Evolutionary conservation across 2,113 vertebrate species (phyloP).

Genomic region (Rallus limicola): DNA sequence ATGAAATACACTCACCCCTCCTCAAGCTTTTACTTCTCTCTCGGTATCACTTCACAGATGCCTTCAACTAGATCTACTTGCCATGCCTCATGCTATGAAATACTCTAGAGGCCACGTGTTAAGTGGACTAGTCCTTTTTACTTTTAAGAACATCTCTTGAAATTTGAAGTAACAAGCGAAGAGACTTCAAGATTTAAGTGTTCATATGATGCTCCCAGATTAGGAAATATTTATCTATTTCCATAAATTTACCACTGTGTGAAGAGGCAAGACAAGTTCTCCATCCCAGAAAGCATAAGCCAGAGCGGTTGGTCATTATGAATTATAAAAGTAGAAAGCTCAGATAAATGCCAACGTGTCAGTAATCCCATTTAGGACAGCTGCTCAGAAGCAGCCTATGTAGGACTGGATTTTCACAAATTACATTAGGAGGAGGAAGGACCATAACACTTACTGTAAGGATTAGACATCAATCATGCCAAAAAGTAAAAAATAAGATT

Average conservation of each 20-base stretch:
- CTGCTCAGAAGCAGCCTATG: not conserved
- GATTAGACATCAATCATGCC: not conserved
- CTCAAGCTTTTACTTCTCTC: not conserved
- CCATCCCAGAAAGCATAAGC: not conserved
- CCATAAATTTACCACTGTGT: not conserved
- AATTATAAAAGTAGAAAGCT: slow-evolving; percentile 45
- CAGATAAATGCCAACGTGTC: not conserved
- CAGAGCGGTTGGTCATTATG: not conserved
- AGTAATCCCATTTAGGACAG: slow-evolving; percentile 27
- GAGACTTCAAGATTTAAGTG: slow-evolving; percentile 5
- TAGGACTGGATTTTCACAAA: slow-evolving; percentile 12
- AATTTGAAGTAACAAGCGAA: not conserved
- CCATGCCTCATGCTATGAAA: not conserved
- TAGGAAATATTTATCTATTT: slow-evolving; percentile 51
- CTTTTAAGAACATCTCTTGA: not conserved
- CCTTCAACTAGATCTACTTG: not conserved
- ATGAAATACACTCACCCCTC: not conserved
- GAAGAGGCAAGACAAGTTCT: not conserved
- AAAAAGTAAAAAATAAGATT: not conserved
- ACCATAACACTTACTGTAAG: not conserved
- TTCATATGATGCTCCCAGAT: not conserved
- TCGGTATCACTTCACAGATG: not conserved
- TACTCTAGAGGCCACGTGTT: not conserved
- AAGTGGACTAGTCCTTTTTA: not conserved
- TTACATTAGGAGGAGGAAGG: not conserved